Evolutionary conservation across 2,113 vertebrate genomes (phyloP).

Genomic region (Crotalus tigris): DNA sequence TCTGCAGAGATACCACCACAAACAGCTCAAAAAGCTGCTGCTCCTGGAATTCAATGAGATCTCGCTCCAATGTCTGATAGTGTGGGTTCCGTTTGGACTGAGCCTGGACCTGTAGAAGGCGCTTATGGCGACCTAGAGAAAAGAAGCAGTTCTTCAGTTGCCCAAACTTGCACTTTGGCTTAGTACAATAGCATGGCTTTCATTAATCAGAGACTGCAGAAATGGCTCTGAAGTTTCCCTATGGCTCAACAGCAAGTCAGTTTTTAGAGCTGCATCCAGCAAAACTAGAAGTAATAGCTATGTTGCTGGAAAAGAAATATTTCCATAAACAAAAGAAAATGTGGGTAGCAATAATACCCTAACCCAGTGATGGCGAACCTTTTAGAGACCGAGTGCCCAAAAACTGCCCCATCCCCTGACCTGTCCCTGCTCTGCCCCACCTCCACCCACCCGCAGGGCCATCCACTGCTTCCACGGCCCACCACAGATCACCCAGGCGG

Average conservation of each 20-base stretch:
- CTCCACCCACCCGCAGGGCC: no score
- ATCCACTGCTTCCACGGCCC: no score
- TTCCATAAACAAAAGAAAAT: background rate
- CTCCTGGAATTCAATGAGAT: slow-evolving; percentile 91
- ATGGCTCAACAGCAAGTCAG: background rate
- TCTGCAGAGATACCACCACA: slow-evolving; percentile 93
- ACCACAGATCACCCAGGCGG: no score
- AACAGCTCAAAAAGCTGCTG: slow-evolving; percentile 94
- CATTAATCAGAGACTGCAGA: background rate
- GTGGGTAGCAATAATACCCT: background rate
- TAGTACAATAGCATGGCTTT: background rate
- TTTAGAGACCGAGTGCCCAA: no score
- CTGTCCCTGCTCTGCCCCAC: no score
- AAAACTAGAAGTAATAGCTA: background rate
- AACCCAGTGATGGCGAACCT: no score
- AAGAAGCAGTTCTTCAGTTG: slow-evolving; percentile 13
- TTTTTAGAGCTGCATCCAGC: background rate
- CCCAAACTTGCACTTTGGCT: background rate
- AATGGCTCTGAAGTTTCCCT: background rate
- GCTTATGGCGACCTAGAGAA: slow-evolving; percentile 71
- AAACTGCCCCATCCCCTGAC: no score
- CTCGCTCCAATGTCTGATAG: slow-evolving; percentile 92
- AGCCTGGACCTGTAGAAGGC: slow-evolving; percentile 78
- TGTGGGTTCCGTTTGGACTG: slow-evolving; percentile 81
- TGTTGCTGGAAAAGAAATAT: background rate